phyloP scores from a whole-genome alignment of 2,888 invertebrate species.

The Agrotis puta region DNA sequence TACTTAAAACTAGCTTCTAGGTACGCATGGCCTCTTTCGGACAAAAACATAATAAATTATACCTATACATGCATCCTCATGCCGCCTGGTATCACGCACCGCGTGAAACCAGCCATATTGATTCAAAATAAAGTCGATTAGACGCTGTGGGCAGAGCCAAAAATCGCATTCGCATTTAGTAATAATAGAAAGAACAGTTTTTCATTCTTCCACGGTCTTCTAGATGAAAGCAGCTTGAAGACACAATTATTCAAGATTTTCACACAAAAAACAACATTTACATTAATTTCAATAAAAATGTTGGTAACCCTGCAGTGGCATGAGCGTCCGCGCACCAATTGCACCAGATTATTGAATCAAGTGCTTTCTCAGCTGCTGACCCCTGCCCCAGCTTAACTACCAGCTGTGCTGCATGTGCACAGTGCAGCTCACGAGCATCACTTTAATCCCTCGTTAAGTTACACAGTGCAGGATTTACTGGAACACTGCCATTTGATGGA shows the following conservation, averaged over 20 bases:
- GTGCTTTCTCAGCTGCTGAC: slow-evolving; percentile 86
- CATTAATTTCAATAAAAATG: slow-evolving; percentile 63
- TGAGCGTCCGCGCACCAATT: slow-evolving; percentile 77
- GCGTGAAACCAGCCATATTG: too few relatives aligned
- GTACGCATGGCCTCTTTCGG: too few relatives aligned
- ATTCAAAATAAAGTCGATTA: too few relatives aligned
- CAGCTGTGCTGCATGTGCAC: slow-evolving; percentile 52
- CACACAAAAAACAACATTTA: neutral
- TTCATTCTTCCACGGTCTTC: too few relatives aligned
- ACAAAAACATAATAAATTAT: too few relatives aligned
- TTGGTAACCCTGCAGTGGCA: slow-evolving; percentile 61
- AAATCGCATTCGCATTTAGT: too few relatives aligned
- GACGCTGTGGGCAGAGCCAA: too few relatives aligned
- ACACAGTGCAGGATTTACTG: neutral
- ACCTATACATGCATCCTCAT: too few relatives aligned
- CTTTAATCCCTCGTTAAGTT: slow-evolving; percentile 12
- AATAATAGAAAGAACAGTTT: too few relatives aligned
- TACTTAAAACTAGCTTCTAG: too few relatives aligned
- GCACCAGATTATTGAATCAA: slow-evolving; percentile 87
- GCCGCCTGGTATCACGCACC: too few relatives aligned
- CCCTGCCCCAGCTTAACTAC: slow-evolving; percentile 61
- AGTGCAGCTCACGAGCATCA: slow-evolving; percentile 12
- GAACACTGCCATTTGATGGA: neutral
- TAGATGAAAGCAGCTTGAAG: too few relatives aligned
- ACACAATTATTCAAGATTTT: neutral